A percentile compares a stretch with the other conserved stretches of the same genome.
These are phyloP conservation scores for Stomatorhinus ivindoensis DNA, from an alignment of 2,113 vertebrate species.

Conservation along the genomic window DNA sequence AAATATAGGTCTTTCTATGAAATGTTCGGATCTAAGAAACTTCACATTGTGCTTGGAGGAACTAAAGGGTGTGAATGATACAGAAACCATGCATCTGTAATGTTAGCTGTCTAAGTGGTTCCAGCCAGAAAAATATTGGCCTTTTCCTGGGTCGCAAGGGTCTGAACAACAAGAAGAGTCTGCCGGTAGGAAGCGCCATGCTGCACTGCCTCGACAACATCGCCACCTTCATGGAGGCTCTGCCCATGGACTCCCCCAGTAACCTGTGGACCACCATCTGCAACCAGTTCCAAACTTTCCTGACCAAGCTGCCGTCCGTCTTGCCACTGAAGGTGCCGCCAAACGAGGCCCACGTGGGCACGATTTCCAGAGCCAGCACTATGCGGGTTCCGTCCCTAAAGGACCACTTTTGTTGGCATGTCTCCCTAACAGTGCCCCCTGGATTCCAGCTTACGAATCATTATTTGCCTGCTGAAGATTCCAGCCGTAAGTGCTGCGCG, in stretches of 20 bases:
- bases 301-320: constrained; percentile 88
- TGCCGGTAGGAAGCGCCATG: constrained; percentile 93
- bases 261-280: constrained; percentile 97
- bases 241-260: constrained; percentile 97
- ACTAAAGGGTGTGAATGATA: neutral
- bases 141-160: constrained; percentile 59
- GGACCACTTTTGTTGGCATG: constrained; percentile 16
- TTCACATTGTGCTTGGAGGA: neutral
- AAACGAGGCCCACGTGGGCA: neutral
- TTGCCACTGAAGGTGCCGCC: constrained; percentile 86
- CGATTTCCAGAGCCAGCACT: neutral
- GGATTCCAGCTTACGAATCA: constrained; percentile 93
- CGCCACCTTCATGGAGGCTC: constrained; percentile 92
- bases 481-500: constrained; percentile 85
- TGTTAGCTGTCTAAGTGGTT: neutral
- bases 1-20: neutral
- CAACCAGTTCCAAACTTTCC: constrained; percentile 97
- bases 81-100: too few species aligned
- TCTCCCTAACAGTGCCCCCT: constrained; percentile 74
- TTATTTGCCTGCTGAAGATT: constrained; percentile 97
- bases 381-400: neutral
- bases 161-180: constrained; percentile 94
- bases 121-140: neutral
- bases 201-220: constrained; percentile 96
- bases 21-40: neutral